Evolutionary conservation across 2,113 vertebrate species (phyloP), one percentile per base, ranked within the genome.

Genomic region (Psephotus haematonotus): DNA sequence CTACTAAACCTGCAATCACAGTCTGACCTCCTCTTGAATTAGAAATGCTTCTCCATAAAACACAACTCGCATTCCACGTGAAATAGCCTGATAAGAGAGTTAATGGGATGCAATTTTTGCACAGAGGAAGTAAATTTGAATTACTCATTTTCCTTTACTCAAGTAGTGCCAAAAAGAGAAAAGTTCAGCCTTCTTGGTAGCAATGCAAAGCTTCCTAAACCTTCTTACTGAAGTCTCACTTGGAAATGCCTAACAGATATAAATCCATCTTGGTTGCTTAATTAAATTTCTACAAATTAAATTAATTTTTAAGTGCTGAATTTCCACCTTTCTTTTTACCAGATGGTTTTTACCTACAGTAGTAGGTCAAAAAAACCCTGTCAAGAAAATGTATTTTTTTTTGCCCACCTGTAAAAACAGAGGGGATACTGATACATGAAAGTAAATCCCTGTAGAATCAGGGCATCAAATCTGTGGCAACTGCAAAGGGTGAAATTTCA

Each of bases 331-430:
- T 77, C 23, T 83, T 94, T 94, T 83, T 68, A 83, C 35, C 43
- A 83, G 68, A 68, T 1, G 1, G 60, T 84, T 93, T 76, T 89
- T 79, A 92, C 20, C 84, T 59, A 23, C 22, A 35, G 57, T 35
- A 35, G 29, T 49, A 89, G 68, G 74, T 79, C 47, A 79, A 89
- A 95, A 88, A 84, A 91, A 57, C 19, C 64, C 64, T 84, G 74
- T 65, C 23, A 25, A 89, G 74, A 3, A 82, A 82, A 91, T 31
- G 24, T 28, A 43, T 7, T 46, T 81, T 93, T 93, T 59, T 96
- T 68, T 88, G 9, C 52, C 86, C 88, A 95, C 90, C 86, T 94
- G 90, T 91, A 39, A 82, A 96, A 97, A 94, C 74, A 97, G 65
- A 88, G 33, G 44, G 71, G 47, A 91, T 84, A 90, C 35, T 55